A percentile compares a stretch with the other conserved stretches of the same genome.
phyloP scores from a whole-genome alignment of 37 sponge, comb jelly and placozoan genomes.

The Petrosia ficiformis region DNA sequence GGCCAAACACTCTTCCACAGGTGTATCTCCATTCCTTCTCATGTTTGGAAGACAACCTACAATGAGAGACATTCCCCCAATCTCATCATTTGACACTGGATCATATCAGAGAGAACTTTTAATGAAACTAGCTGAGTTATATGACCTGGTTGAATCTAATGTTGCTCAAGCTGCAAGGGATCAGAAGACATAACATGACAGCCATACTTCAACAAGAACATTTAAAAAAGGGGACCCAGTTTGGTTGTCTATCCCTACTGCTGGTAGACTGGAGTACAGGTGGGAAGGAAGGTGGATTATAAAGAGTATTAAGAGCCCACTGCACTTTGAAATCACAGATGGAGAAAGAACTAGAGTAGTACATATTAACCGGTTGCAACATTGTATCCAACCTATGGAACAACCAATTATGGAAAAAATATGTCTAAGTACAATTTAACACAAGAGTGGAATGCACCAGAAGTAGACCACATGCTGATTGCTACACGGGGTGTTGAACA shows the following conservation, averaged over 20 bases:
- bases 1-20: conserved; percentile 41
- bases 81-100: conserved; percentile 16
- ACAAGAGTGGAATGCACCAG: no score
- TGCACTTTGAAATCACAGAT: conserved; percentile 26
- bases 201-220: neutral
- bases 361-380: conserved; percentile 30
- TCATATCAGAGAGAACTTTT: conserved; percentile 16
- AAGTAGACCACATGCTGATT: no score
- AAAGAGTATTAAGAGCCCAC: conserved; percentile 17
- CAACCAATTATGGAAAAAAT: no score
- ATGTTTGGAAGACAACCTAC: conserved; percentile 58
- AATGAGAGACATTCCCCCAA: conserved; percentile 25
- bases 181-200: conserved; percentile 36
- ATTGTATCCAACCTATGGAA: no score
- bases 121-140: conserved; percentile 31
- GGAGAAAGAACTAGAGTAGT: conserved; percentile 21
- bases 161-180: conserved; percentile 8
- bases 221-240: conserved; percentile 44
- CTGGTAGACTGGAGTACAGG: conserved; percentile 56
- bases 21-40: conserved; percentile 50
- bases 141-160: conserved; percentile 38
- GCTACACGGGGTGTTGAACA: no score
- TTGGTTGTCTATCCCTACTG: conserved; percentile 60
- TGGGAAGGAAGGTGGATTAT: conserved; percentile 69
- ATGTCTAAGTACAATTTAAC: no score